Evolutionary conservation across 2,888 invertebrate genomes (phyloP).

Genomic region (Pomacea canaliculata): DNA sequence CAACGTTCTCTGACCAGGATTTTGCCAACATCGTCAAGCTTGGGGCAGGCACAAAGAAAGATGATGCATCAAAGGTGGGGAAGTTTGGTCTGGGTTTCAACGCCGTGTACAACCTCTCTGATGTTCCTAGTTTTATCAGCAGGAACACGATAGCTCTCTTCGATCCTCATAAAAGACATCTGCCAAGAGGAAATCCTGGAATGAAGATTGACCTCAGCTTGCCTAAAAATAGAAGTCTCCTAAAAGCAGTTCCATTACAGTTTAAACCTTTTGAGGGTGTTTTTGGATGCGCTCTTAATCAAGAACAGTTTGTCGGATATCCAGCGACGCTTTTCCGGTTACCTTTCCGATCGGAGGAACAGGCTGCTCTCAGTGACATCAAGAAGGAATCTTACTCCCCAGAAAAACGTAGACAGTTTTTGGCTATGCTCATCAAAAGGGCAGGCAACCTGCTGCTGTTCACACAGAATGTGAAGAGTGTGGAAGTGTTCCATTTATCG

Average conservation of each 20-base stretch:
- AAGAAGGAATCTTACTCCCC: conserved; percentile 48
- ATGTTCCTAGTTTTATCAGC: conserved; percentile 64
- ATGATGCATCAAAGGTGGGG: conserved; percentile 53
- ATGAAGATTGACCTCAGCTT: conserved; percentile 42
- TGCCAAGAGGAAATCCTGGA: conserved; percentile 44
- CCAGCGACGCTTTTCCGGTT: conserved; percentile 64
- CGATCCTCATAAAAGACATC: conserved; percentile 61
- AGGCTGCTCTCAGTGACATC: conserved; percentile 59
- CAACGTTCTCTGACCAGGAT: conserved; percentile 53
- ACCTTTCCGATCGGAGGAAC: conserved; percentile 58
- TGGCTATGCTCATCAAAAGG: conserved; percentile 47
- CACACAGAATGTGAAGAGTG: conserved; percentile 57
- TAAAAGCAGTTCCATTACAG: conserved; percentile 42
- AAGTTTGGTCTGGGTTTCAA: conserved; percentile 65
- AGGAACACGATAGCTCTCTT: conserved; percentile 60
- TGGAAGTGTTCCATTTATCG: conserved; percentile 55
- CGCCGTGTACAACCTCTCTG: conserved; percentile 65
- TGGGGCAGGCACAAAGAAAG: conserved; percentile 57
- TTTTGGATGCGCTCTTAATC: conserved; percentile 42
- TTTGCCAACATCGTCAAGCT: conserved; percentile 55
- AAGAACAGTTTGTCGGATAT: conserved; percentile 29
- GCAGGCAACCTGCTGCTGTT: conserved; percentile 62
- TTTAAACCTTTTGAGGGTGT: conserved; percentile 53
- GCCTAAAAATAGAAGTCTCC: conserved; percentile 33
- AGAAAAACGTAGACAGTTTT: conserved; percentile 48